Conservation (phyloP, 2,797 vertebrate genomes). For the Notolabrus celidotus region DNA sequence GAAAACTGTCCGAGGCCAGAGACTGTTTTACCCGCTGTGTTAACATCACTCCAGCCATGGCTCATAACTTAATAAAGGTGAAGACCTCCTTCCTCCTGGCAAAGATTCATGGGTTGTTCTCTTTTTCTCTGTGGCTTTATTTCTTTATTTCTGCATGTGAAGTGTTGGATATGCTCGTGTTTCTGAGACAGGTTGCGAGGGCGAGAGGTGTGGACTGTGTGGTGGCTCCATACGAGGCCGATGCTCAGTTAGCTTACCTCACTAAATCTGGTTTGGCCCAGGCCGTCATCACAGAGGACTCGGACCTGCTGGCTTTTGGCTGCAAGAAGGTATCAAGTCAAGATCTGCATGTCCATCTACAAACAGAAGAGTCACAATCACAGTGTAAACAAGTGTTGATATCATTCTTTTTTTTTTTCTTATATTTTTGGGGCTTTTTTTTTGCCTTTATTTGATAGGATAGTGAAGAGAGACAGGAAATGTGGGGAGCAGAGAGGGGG, state of each 20-base stretch:
- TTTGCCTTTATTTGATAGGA: no score
- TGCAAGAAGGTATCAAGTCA: constrained; percentile 93
- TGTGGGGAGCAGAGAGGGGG: no score
- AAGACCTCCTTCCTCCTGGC: constrained; percentile 31
- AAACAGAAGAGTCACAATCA: no score
- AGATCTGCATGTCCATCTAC: background rate
- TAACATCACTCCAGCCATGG: constrained; percentile 94
- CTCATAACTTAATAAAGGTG: constrained; percentile 94
- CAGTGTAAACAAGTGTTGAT: no score
- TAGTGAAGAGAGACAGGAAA: no score
- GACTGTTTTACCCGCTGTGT: constrained; percentile 94
- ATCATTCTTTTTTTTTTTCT: no score
- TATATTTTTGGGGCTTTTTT: no score
- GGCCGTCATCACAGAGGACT: constrained; percentile 96
- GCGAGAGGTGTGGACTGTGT: constrained; percentile 91
- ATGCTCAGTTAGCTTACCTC: constrained; percentile 95
- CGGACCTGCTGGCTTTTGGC: constrained; percentile 96
- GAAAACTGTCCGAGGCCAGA: constrained; percentile 91
- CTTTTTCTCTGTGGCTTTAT: background rate
- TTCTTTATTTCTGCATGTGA: background rate
- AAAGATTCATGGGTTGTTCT: background rate
- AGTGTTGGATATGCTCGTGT: background rate
- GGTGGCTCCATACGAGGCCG: constrained; percentile 97
- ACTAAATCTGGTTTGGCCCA: constrained; percentile 91
- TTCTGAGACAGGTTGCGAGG: constrained; percentile 87